Base-by-base conservation (phyloP, 1,140 invertebrate species). In the Conus betulinus region DNA sequence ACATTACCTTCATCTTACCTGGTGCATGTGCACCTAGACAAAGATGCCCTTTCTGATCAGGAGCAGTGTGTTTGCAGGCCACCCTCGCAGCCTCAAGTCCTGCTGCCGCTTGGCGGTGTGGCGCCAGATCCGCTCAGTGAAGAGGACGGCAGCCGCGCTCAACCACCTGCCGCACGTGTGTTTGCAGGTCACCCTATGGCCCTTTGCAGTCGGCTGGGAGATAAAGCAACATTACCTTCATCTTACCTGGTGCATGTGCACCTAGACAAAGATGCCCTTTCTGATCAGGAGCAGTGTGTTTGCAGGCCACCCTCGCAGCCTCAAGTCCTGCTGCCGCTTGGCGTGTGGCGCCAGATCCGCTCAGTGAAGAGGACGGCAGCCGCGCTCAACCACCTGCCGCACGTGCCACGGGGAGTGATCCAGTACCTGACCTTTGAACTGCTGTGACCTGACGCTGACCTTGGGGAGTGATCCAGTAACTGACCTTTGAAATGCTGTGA, bases 321-420 rank as follows among this genome's bases (percentile, higher is more conserved):
- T 84, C 23, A 84, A 67, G 57, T 84, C 82, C 23, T 84, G 55
- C 25, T 84, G 82, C 20, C 82, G 82, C 11, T 20, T 84, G 82
- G n/a, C 82, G 5, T 63, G 27, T 84, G 55, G 55, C n/a, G 82
- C 5, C 57, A 27, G n/a, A 84, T 84, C 5, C 13, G 4, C 2
- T 55, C 67, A 1, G 1, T 53, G 17, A 55, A 39, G 11, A 86
- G 76, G 39, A 52, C 20, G 13, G 63, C 63, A 8, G 51, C 71
- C 10, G 17, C 52, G 27, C 6, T 87, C 11, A n/a, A 87, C 13
- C 6, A 79, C 52, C 17, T 57, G 20, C 39, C 27, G 7, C 20
- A 20, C 25, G 39, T 39, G 39, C n/a, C n/a, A n/a, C n/a, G n/a
- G 25, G 23, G 52, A 13, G 11, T 87, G 3, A 17, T 55, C 20